phyloP scores from a whole-genome alignment of 2,888 invertebrate species.

The Mayetiola destructor region DNA sequence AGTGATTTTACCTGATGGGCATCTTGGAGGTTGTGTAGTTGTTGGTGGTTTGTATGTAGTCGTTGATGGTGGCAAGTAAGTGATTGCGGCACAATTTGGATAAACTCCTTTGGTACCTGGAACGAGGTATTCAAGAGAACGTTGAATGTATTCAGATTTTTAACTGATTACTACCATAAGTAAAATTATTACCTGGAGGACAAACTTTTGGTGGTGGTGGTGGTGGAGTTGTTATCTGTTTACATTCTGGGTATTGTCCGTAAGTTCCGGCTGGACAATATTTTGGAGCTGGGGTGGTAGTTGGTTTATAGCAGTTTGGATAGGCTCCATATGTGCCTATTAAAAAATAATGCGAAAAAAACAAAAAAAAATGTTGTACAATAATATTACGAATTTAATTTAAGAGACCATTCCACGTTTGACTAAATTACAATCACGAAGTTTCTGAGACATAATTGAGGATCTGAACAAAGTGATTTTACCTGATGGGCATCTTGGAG shows the following conservation, averaged over 20 bases:
- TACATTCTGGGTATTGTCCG: neutral
- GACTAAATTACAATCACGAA: too few relatives aligned
- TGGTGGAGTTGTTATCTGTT: neutral
- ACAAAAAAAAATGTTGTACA: too few relatives aligned
- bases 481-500: neutral
- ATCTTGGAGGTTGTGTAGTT: neutral
- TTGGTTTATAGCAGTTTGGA: neutral
- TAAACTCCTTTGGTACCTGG: neutral
- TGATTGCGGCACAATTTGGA: neutral
- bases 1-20: neutral
- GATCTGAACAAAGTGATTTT: too few relatives aligned
- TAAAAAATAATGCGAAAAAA: too few relatives aligned
- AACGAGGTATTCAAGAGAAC: neutral
- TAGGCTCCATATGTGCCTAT: neutral
- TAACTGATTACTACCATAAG: neutral
- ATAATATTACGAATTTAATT: too few relatives aligned
- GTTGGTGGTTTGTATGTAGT: neutral
- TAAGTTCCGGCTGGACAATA: neutral
- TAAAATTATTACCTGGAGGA: neutral
- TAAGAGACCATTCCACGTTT: too few relatives aligned
- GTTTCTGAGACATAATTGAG: too few relatives aligned
- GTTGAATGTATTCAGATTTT: neutral
- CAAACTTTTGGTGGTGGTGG: neutral
- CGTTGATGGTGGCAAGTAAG: neutral
- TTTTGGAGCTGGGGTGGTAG: neutral